Evolutionary conservation across 2,113 vertebrate species (phyloP), one percentile per base, ranked within the genome.

Genomic region (Trematomus loennbergii): DNA sequence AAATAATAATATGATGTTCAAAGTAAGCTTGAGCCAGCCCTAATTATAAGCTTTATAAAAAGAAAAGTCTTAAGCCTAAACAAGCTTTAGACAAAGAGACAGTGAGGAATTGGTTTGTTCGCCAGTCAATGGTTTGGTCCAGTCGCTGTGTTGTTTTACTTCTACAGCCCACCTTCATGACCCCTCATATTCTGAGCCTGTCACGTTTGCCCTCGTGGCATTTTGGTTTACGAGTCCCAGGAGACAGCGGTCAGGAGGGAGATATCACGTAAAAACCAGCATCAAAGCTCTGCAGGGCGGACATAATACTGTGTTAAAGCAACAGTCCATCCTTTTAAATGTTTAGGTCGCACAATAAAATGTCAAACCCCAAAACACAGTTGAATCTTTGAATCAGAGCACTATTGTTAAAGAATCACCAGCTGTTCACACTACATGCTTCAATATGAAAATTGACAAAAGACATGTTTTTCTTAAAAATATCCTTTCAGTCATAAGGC

Each of bases 181-280:
- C 55, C 61, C 45, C 46, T 15, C 1, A 29, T 55, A 13, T 48
- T 59, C 6, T 29, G 29, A 29, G 29, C 25, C 25, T 25, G 25
- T 29, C 3, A 53, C 48, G 12, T 54, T 50, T 50, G 71, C 68
- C 83, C 74, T 40, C 29, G 16, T 85, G 76, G 63, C 72, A 87
- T 87, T 83, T 83, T 1, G 18, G 17, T 81, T 77, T 78, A 80
- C 8, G 58, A 75, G 68, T 59, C 53, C 40, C 5, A 1, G 54
- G 66, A 40, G 63, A 15, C n/a, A 7, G 55, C n/a, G 16, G 74
- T 71, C 45, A 36, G 12, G 59, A 18, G 64, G 20, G 12, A 66
- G 2, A n/a, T 15, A n/a, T 1, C 22, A 74, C 6, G 1, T 20
- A 17, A 16, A 63, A 49, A 59, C 17, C 2, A 20, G 50, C 60